Evolutionary conservation across 2,888 invertebrate genomes (phyloP).

Genomic region (Tridacna crocea): DNA sequence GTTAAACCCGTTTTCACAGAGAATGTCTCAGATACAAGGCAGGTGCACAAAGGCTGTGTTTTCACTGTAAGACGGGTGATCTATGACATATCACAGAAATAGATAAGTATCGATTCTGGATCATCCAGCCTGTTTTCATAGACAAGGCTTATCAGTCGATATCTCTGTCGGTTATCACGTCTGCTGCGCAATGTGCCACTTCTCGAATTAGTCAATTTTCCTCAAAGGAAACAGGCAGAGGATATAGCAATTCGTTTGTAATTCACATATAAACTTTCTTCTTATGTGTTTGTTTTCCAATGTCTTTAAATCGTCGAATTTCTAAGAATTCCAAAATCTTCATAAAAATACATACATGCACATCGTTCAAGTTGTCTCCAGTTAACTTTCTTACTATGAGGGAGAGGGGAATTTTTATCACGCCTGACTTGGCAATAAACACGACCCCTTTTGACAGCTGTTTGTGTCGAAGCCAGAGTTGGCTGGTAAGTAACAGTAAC

Average conservation of each 20-base stretch:
- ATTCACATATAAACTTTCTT: too few relatives aligned
- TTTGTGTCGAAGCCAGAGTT: constrained; percentile 1
- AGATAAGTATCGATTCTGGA: constrained; percentile 6
- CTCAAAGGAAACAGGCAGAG: too few relatives aligned
- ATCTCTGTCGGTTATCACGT: constrained; percentile 3
- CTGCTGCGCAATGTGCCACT: neutral
- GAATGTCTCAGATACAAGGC: too few relatives aligned
- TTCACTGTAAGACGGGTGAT: neutral
- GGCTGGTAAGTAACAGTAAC: neutral
- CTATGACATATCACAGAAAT: constrained; percentile 1
- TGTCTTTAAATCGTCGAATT: too few relatives aligned
- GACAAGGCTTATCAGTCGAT: neutral
- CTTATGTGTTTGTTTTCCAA: too few relatives aligned
- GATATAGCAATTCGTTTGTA: too few relatives aligned
- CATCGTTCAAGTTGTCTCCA: too few relatives aligned
- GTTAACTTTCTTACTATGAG: too few relatives aligned
- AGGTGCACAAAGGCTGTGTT: too few relatives aligned
- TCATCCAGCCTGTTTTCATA: neutral
- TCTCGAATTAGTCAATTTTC: neutral
- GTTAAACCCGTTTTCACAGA: too few relatives aligned
- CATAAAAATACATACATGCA: too few relatives aligned
- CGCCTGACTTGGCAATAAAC: constrained; percentile 20
- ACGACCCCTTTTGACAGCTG: constrained; percentile 12
- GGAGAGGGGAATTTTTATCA: neutral
- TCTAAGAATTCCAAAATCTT: too few relatives aligned